Evolutionary conservation across 2,113 vertebrate genomes (phyloP).

Genomic region (Argyrosomus japonicus): DNA sequence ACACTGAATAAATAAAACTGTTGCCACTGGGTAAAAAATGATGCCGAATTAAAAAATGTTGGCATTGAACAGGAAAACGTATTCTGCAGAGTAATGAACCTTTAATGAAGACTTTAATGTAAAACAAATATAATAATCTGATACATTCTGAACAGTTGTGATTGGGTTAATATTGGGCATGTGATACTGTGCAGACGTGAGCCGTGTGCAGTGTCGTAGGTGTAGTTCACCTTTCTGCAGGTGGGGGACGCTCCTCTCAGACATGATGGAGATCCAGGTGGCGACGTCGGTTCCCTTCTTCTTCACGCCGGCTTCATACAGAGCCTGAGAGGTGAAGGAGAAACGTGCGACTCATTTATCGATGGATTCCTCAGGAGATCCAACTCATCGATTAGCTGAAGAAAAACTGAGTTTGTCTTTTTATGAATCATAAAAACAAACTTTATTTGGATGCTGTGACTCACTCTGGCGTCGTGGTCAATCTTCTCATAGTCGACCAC

Average conservation of each 20-base stretch:
- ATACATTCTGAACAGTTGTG: no score
- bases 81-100: no score
- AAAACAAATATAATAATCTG: no score
- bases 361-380: neutral
- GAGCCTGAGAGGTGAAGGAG: constrained; percentile 77
- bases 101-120: no score
- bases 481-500: constrained; percentile 94
- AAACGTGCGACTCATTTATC: neutral
- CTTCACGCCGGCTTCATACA: constrained; percentile 95
- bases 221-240: constrained; percentile 90
- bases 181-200: neutral
- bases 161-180: neutral
- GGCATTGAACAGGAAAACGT: no score
- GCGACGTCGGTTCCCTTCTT: constrained; percentile 92
- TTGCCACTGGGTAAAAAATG: no score
- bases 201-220: neutral
- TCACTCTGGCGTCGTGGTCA: constrained; percentile 93
- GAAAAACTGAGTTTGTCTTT: neutral
- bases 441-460: constrained; percentile 43
- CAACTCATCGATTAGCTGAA: no score
- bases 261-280: constrained; percentile 95
- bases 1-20: no score
- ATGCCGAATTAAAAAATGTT: no score
- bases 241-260: constrained; percentile 89
- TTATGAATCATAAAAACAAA: neutral